Conservation (phyloP, 1,140 invertebrate genomes). For the Sycobia sp. region DNA sequence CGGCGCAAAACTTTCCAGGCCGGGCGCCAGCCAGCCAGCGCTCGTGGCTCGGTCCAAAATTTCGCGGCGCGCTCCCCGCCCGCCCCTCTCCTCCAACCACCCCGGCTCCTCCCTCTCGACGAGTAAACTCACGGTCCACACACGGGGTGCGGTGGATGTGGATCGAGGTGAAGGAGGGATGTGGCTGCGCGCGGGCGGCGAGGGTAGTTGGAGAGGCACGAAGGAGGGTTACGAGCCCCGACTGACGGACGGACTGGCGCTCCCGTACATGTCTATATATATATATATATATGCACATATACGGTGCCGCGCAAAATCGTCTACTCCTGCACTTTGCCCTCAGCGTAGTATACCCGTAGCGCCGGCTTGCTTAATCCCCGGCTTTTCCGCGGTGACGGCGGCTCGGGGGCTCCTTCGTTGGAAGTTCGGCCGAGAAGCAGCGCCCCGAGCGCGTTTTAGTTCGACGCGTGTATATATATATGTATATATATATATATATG, state of each 20-base stretch:
- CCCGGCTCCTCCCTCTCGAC: background rate
- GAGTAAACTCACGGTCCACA: slow-evolving; percentile 54
- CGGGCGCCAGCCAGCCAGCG: slow-evolving; percentile 17
- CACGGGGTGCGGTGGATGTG: slow-evolving; percentile 39
- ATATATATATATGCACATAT: no score
- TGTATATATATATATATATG: no score
- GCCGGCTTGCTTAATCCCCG: no score
- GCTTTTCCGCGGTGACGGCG: no score
- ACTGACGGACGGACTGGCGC: no score
- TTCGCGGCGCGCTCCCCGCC: slow-evolving; percentile 43
- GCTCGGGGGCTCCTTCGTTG: no score
- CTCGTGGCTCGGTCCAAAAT: slow-evolving; percentile 49
- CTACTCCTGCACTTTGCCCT: slow-evolving; percentile 3
- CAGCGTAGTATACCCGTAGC: no score
- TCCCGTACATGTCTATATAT: no score
- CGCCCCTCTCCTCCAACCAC: slow-evolving; percentile 25
- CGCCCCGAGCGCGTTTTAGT: no score
- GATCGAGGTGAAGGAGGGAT: background rate
- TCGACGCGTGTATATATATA: no score
- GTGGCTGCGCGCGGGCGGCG: background rate
- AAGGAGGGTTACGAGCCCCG: slow-evolving; percentile 49
- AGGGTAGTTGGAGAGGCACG: background rate
- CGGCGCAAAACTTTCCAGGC: slow-evolving; percentile 54
- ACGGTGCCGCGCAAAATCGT: background rate
- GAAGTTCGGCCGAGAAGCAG: no score